These are phyloP conservation scores for Blennius ocellaris DNA, from an alignment of 2,113 vertebrate genomes.

Conservation along the genomic window DNA sequence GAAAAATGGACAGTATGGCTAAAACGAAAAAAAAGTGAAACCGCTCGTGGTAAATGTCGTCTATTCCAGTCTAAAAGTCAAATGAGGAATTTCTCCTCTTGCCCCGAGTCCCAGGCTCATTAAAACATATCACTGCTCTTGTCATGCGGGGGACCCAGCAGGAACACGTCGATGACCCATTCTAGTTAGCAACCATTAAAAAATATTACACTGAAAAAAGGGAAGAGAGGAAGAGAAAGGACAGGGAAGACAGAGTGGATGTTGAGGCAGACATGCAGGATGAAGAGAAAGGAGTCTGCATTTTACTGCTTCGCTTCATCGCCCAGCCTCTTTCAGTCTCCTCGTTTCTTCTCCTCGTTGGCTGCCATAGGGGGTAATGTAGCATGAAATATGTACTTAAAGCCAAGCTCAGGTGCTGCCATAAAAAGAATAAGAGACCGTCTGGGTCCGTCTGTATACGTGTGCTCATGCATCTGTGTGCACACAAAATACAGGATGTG, in stretches of 20 bases:
- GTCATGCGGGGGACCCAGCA: slow-evolving; percentile 70
- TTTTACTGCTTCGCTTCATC: slow-evolving; percentile 54
- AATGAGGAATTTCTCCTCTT: slow-evolving; percentile 68
- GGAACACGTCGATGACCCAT: slow-evolving; percentile 68
- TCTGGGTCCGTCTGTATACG: slow-evolving; percentile 25
- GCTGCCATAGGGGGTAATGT: slow-evolving; percentile 68
- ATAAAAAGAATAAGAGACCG: slow-evolving; percentile 57
- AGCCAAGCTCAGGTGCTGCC: slow-evolving; percentile 63
- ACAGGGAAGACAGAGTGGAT: slow-evolving; percentile 34
- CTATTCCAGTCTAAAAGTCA: slow-evolving; percentile 47
- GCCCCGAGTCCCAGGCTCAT: slow-evolving; percentile 72
- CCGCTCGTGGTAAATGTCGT: slow-evolving; percentile 33
- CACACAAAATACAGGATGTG: background rate
- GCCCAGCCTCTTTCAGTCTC: slow-evolving; percentile 15
- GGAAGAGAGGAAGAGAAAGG: slow-evolving; percentile 51
- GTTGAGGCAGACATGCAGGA: slow-evolving; percentile 41
- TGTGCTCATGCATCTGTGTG: background rate
- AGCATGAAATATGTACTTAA: slow-evolving; percentile 79
- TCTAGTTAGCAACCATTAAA: slow-evolving; percentile 66
- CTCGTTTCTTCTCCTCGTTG: slow-evolving; percentile 50
- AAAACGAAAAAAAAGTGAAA: slow-evolving; percentile 26
- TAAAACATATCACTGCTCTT: slow-evolving; percentile 77
- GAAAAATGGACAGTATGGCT: too few species aligned
- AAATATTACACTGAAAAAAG: slow-evolving; percentile 67
- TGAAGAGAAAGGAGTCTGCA: slow-evolving; percentile 36